phyloP scores from a whole-genome alignment of 2,113 vertebrate species.

The Mus musculus region DNA sequence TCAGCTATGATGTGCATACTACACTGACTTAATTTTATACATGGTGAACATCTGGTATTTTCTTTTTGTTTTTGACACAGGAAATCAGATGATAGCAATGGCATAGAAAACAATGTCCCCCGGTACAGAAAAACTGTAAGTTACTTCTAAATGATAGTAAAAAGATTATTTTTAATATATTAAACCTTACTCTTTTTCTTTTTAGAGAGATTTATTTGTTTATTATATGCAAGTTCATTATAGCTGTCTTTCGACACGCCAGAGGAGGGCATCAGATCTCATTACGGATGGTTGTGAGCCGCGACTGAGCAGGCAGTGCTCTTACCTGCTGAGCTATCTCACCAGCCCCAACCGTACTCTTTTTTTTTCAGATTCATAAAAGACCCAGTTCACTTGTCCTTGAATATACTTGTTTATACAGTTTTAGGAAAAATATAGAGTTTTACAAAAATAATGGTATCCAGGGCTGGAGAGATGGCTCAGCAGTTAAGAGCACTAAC shows the following conservation, averaged over 20 bases:
- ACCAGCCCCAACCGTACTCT: not conserved
- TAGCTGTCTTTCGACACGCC: no score
- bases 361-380: not conserved
- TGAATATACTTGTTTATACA: not conserved
- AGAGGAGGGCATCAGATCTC: no score
- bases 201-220: no score
- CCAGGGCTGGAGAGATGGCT: no score
- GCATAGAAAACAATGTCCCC: constrained; percentile 69
- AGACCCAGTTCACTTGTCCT: not conserved
- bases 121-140: constrained; percentile 82
- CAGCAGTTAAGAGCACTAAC: no score
- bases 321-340: no score
- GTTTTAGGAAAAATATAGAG: not conserved
- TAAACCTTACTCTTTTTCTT: not conserved
- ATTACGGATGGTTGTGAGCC: no score
- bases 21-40: not conserved
- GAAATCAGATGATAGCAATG: constrained; percentile 83
- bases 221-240: no score
- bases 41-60: not conserved
- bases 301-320: no score
- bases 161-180: constrained; percentile 26
- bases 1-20: not conserved
- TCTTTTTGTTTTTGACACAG: constrained; percentile 74
- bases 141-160: constrained; percentile 37
- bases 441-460: not conserved